Evolutionary conservation across 1,140 invertebrate genomes (phyloP).

Genomic region (Drosophila nigrodunni): DNA sequence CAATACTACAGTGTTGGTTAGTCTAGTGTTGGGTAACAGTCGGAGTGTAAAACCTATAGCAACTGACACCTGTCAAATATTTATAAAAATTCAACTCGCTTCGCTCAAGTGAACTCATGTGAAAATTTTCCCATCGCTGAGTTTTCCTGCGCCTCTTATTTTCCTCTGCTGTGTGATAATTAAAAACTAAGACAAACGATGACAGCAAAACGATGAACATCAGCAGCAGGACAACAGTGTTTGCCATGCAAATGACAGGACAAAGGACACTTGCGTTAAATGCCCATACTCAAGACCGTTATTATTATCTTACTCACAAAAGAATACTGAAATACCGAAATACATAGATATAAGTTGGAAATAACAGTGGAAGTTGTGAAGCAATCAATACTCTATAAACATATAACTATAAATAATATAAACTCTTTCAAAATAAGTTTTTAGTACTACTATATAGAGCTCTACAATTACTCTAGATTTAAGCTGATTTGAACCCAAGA

Average conservation of each 20-base stretch:
- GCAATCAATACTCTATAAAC: neutral
- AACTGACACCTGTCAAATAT: conserved; percentile 17
- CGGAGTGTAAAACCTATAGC: neutral
- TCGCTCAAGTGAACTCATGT: conserved; percentile 81
- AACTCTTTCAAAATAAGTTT: neutral
- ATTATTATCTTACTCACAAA: conserved; percentile 15
- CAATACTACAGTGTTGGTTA: conserved; percentile 7
- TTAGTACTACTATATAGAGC: too few species aligned
- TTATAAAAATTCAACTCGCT: conserved; percentile 17
- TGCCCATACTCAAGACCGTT: conserved; percentile 41
- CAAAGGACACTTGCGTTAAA: conserved; percentile 64
- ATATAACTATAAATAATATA: neutral
- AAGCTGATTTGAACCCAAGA: too few species aligned
- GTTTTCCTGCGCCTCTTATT: conserved; percentile 44
- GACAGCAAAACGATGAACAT: conserved; percentile 40
- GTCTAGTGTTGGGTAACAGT: conserved; percentile 20
- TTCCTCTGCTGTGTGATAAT: conserved; percentile 62
- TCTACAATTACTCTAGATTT: too few species aligned
- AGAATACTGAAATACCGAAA: conserved; percentile 39
- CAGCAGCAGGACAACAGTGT: conserved; percentile 41
- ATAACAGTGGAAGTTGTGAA: neutral
- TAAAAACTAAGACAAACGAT: conserved; percentile 76
- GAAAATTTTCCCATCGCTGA: conserved; percentile 56
- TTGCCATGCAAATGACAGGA: conserved; percentile 84
- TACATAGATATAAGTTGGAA: conserved; percentile 26